Evolutionary conservation across 2,888 invertebrate species (phyloP), one percentile per base, ranked within the genome.

Genomic region (Alviniconcha strummeri): DNA sequence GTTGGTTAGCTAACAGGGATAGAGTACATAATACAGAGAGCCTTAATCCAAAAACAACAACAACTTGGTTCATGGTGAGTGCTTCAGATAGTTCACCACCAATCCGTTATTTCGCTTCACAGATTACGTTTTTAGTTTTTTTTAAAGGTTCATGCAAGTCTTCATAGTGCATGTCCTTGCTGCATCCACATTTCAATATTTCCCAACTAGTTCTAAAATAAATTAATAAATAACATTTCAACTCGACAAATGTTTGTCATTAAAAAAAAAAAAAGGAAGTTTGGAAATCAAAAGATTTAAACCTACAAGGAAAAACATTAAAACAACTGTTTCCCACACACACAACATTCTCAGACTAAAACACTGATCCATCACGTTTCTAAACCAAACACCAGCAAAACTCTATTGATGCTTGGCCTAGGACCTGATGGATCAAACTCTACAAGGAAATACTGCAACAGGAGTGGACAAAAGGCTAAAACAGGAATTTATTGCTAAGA

Each of bases 1-100:
- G n/a, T 19, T 15, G 57, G 55, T 57, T 56, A n/a, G 11, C 77
- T 77, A 77, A 11, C 57, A 77, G 77, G 55, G 56, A 56, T 56
- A 57, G 77, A 77, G 77, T 77, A 77, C 77, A 77, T 56, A 56
- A 57, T 77, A 77, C 57, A 55, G 57, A 77, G 77, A 77, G 77
- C 57, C 57, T 77, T 55, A 36, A 36, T 36, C 36, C 36, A 36
- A 36, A 36, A 36, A 36, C 36, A 36, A 36, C 36, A 36, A 36
- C 36, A 36, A 36, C 36, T 36, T 36, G 36, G 36, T 36, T 36
- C 36, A 36, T 36, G 36, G 36, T 36, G 36, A 36, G 36, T 36
- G 36, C 36, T 36, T 36, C 36, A 36, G 36, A 36, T 36, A 36
- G 36, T 36, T 36, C 36, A 36, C 36, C 36, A 36, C 36, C 36